Percentiles rank a stretch among this genome's conserved stretches.
Evolutionary conservation across 2,113 vertebrate species (phyloP).

Genomic region (Pterophyllum scalare): DNA sequence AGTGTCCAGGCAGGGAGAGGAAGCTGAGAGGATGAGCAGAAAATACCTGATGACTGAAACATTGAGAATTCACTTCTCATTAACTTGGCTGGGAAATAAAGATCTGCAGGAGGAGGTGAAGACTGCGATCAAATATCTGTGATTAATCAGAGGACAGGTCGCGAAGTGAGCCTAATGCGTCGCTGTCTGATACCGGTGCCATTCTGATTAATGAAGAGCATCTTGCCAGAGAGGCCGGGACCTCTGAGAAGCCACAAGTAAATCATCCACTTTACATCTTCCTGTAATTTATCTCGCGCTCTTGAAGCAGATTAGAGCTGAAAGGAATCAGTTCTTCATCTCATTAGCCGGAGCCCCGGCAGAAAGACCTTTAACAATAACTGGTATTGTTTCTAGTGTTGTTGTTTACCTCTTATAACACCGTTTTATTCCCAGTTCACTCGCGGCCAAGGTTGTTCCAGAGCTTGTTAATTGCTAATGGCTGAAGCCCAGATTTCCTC

Average conservation of each 20-base stretch:
- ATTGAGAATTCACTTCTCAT: slow-evolving; percentile 33
- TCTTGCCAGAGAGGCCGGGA: slow-evolving; percentile 42
- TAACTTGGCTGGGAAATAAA: slow-evolving; percentile 25
- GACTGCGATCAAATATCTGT: slow-evolving; percentile 52
- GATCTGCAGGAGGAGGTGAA: slow-evolving; percentile 18
- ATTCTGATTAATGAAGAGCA: slow-evolving; percentile 62
- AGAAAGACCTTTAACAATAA: slow-evolving; percentile 27
- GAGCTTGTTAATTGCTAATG: slow-evolving; percentile 49
- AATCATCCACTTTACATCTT: slow-evolving; percentile 49
- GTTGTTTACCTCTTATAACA: slow-evolving; percentile 30
- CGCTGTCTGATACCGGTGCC: slow-evolving; percentile 32
- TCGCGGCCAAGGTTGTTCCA: not conserved
- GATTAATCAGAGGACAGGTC: slow-evolving; percentile 39
- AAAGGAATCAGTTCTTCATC: slow-evolving; percentile 38
- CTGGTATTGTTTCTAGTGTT: slow-evolving; percentile 15
- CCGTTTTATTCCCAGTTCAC: not conserved
- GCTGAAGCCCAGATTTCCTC: slow-evolving; percentile 40
- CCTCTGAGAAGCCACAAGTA: slow-evolving; percentile 28
- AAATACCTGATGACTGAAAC: slow-evolving; percentile 49
- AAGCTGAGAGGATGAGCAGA: not conserved
- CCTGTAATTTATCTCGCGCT: slow-evolving; percentile 45
- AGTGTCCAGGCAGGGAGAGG: slow-evolving; percentile 19
- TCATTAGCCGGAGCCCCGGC: slow-evolving; percentile 21
- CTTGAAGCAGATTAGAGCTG: slow-evolving; percentile 41
- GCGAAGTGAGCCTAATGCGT: slow-evolving; percentile 33